Percentiles rank a stretch among this genome's conserved stretches.
Evolutionary conservation across 2,888 invertebrate species (phyloP).

Genomic region (Ormyrus labotus): DNA sequence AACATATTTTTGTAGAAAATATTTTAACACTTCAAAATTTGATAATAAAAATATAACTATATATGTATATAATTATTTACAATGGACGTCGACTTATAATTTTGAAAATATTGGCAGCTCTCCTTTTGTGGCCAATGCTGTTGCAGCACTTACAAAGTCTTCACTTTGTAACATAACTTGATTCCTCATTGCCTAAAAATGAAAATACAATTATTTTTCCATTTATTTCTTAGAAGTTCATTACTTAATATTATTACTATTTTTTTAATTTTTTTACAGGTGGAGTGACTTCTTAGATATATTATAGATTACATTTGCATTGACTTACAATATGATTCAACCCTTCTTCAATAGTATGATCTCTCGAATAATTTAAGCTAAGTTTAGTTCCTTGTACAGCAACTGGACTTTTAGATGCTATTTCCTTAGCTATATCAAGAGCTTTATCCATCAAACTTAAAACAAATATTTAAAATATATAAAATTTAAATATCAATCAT

Average conservation of each 20-base stretch:
- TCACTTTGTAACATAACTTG: slow-evolving; percentile 93
- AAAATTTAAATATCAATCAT: not conserved
- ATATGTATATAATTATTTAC: slow-evolving; percentile 32
- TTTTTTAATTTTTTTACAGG: slow-evolving; percentile 62
- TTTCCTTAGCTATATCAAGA: slow-evolving; percentile 84
- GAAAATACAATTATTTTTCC: slow-evolving; percentile 52
- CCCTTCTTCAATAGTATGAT: slow-evolving; percentile 91
- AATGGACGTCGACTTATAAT: slow-evolving; percentile 76
- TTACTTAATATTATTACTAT: slow-evolving; percentile 26
- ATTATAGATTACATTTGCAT: not conserved
- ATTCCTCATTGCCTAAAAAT: slow-evolving; percentile 86
- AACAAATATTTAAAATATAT: too few relatives aligned
- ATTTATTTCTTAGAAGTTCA: slow-evolving; percentile 27
- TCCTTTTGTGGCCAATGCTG: slow-evolving; percentile 85
- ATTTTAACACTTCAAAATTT: slow-evolving; percentile 1
- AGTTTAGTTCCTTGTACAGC: slow-evolving; percentile 95
- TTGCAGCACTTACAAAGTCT: slow-evolving; percentile 88
- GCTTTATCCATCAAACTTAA: slow-evolving; percentile 84
- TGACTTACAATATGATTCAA: slow-evolving; percentile 91
- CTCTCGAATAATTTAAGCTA: slow-evolving; percentile 89
- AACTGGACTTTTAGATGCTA: slow-evolving; percentile 94
- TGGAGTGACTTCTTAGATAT: slow-evolving; percentile 60
- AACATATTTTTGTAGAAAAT: slow-evolving; percentile 24
- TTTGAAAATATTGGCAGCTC: slow-evolving; percentile 88
- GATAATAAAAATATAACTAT: not conserved